Evolutionary conservation across 2,797 vertebrate genomes (phyloP).

Genomic region (Acridotheres tristis): DNA sequence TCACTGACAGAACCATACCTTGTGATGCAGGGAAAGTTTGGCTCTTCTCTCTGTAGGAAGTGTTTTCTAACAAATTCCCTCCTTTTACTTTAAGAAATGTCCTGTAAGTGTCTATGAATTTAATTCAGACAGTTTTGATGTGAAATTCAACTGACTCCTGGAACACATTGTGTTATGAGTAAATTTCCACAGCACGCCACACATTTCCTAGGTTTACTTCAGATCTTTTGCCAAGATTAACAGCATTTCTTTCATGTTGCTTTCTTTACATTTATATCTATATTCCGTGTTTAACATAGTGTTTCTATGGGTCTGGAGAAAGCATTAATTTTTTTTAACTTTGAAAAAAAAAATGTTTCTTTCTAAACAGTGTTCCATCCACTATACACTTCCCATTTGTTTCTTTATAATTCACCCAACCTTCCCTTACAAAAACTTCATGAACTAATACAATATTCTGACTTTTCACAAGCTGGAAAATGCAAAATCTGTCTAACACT

Average conservation of each 20-base stretch:
- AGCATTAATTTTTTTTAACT: conserved; percentile 44
- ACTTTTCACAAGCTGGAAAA: background rate
- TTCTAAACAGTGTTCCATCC: conserved; percentile 58
- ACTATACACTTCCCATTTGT: background rate
- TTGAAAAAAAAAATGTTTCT: conserved; percentile 22
- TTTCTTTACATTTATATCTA: conserved; percentile 61
- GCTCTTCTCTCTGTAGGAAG: background rate
- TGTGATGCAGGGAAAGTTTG: background rate
- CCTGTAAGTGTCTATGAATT: conserved; percentile 13
- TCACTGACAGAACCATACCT: background rate
- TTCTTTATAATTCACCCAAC: conserved; percentile 2
- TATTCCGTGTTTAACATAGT: conserved; percentile 57
- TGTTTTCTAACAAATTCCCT: background rate
- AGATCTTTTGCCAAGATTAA: conserved; percentile 69
- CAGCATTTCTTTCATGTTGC: conserved; percentile 57
- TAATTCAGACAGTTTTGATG: conserved; percentile 30
- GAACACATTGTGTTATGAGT: conserved; percentile 50
- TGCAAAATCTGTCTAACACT: background rate
- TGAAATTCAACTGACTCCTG: conserved; percentile 18
- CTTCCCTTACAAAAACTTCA: background rate
- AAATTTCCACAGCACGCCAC: conserved; percentile 60
- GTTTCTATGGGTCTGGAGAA: conserved; percentile 41
- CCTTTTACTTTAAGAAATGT: background rate
- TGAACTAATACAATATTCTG: background rate
- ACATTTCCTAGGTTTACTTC: conserved; percentile 55